Base-by-base conservation (phyloP, 2,113 vertebrate species). In the Spea bombifrons region DNA sequence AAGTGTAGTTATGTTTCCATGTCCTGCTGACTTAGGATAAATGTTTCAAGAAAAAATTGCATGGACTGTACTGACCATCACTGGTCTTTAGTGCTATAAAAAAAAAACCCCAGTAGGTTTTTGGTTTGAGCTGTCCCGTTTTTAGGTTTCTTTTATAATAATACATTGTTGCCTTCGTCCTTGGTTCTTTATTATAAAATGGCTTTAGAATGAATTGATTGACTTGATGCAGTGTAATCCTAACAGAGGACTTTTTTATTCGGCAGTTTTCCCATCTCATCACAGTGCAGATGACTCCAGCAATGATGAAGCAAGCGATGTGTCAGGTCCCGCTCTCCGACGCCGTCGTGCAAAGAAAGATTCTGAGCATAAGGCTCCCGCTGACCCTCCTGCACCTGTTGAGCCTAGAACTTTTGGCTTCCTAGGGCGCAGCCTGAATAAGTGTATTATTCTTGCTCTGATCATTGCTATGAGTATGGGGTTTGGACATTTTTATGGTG, bases 401-500 rank as follows among this genome's bases (percentile, higher is more conserved):
- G 80, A 87, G 63, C 64, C 74, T 5, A 81, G 7, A 3, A 7
- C 73, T 5, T 83, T 57, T 16, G 81, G 66, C 8, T 89, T 82
- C 3, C 82, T 88, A 81, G 87, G 91, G 55, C 86, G 91, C 6
- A 86, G 92, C 81, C 90, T 97, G 3, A 96, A 94, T 86, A 92
- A 86, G 0, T 98, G 94, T 74, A 87, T 98, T 82, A 47, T 97
- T 49, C 91, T 98, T 0, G 92, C 93, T 44, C 87, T 99, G 83
- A 83, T 98, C 75, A 83, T 98, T 3, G 96, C 94, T 4, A 3
- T 96, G 89, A 96, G 95, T 91, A 94, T 97, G 94, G 94, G 95
- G 82, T 93, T 96, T 52, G 94, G 94, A 4, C 95, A 97, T 86
- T 95, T 97, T 81, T 95, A 94, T 10, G 94, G 97, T 98, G 80